phyloP scores from a whole-genome alignment of 2,888 invertebrate genomes.

The Stenurella melanura region DNA sequence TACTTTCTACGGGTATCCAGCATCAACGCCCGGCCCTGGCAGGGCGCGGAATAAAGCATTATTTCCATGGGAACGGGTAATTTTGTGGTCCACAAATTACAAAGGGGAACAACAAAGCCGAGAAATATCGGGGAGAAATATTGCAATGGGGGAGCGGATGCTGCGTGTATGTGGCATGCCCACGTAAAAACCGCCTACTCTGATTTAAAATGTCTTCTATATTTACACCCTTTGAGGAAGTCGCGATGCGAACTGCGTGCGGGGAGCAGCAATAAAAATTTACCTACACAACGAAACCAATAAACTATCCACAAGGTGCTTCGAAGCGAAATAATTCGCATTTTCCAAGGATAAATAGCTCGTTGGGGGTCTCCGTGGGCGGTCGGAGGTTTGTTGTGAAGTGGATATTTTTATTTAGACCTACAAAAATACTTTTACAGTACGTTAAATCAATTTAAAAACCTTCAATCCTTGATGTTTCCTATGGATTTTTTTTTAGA shows the following conservation, averaged over 20 bases:
- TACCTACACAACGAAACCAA: neutral
- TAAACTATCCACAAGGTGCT: neutral
- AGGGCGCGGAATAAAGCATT: neutral
- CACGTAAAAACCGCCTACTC: neutral
- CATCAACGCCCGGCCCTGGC: neutral
- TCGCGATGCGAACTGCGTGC: neutral
- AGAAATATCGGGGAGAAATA: neutral
- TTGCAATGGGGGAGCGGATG: slow-evolving; percentile 3
- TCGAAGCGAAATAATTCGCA: neutral
- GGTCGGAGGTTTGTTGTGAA: neutral
- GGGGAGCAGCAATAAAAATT: neutral
- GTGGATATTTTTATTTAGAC: neutral
- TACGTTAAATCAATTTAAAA: too few relatives aligned
- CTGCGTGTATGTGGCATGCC: neutral
- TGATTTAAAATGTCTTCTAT: slow-evolving; percentile 7
- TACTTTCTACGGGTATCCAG: neutral
- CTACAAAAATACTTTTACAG: too few relatives aligned
- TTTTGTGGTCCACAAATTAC: neutral
- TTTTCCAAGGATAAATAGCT: neutral
- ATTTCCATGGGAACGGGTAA: slow-evolving; percentile 1
- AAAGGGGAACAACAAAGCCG: slow-evolving; percentile 1
- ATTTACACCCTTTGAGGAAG: neutral
- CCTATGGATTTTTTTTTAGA: too few relatives aligned
- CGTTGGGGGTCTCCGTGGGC: neutral
- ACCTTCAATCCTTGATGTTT: too few relatives aligned